Evolutionary conservation across 2,888 invertebrate species (phyloP), one percentile per base, ranked within the genome.

Genomic region (Liposcelis brunnea): DNA sequence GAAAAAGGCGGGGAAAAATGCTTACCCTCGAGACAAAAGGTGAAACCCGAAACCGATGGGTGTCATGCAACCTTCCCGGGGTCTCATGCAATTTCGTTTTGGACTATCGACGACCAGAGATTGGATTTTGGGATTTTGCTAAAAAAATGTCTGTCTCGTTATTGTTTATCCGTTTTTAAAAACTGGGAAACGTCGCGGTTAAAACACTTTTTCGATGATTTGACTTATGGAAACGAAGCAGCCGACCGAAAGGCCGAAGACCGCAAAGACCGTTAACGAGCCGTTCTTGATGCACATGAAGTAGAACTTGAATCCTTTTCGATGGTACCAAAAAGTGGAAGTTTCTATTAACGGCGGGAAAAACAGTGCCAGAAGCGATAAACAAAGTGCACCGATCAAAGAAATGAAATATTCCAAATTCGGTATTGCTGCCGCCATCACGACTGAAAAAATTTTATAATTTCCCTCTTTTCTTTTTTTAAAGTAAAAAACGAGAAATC

Each of bases 341-440:
- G 79, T 72, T 57, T 91, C 82, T 52, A 93, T 83, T 49, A 86
- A 66, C 1, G 90, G 87, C 10, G 91, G 91, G 60, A 91, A 84
- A 2, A 85, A 83, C 40, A 93, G 67, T 1, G 90, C 90, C 42
- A 91, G 68, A 1, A 82, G 83, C 0, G 89, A 86, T 38, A 87
- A 68, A 51, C 87, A 85, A 2, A 91, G 68, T 0, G 90, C 89
- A n/a, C 91, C 91, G 57, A 83, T 78, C 33, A 82, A 64, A 0
- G 81, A 80, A 50, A 75, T 75, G 57, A 74, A 71, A 2, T 71
- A 58, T 40, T 70, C 71, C 57, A 90, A 63, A 55, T 81, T 76
- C 1, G 90, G 90, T 47, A 91, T 80, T 1, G 81, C 75, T 6
- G 81, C 79, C 1, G 89, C 90, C 53, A 90, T 60, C 2, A 77